Conservation (phyloP, 2,797 vertebrate genomes). For the Harpagifer antarcticus region DNA sequence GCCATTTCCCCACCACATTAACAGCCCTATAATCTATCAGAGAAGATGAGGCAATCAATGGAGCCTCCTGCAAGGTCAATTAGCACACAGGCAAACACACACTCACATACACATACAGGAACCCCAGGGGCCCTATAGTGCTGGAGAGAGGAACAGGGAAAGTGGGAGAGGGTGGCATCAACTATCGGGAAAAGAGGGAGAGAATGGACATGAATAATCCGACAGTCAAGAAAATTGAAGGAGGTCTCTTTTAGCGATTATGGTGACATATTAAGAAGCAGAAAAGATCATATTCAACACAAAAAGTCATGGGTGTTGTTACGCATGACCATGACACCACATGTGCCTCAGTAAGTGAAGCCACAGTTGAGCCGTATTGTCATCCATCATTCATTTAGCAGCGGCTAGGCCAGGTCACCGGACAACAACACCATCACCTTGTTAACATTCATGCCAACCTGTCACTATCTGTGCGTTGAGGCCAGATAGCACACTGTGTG, state of each 20-base stretch:
- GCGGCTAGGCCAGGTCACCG: slow-evolving; percentile 33
- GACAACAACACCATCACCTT: slow-evolving; percentile 65
- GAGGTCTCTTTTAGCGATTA: not conserved
- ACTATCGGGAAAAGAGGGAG: slow-evolving; percentile 9
- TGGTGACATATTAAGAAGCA: too few species aligned
- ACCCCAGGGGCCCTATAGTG: slow-evolving; percentile 66
- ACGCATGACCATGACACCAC: not conserved
- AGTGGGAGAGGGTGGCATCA: slow-evolving; percentile 35
- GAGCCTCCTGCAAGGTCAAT: slow-evolving; percentile 96
- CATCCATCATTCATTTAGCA: slow-evolving; percentile 66
- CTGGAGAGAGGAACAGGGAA: slow-evolving; percentile 35
- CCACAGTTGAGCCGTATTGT: not conserved
- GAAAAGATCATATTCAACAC: too few species aligned
- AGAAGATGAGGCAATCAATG: slow-evolving; percentile 99
- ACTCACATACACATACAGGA: slow-evolving; percentile 45
- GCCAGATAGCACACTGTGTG: slow-evolving; percentile 17
- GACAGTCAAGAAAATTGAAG: not conserved
- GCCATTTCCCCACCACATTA: slow-evolving; percentile 99
- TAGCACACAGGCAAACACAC: slow-evolving; percentile 77
- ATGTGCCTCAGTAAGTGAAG: not conserved
- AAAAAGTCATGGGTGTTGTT: not conserved
- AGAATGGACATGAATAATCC: slow-evolving; percentile 12
- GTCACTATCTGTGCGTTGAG: slow-evolving; percentile 44
- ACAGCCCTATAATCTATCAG: slow-evolving; percentile 99
- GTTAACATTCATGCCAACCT: slow-evolving; percentile 80